Evolutionary conservation across 2,113 vertebrate genomes (phyloP).

Genomic region (Numida meleagris): DNA sequence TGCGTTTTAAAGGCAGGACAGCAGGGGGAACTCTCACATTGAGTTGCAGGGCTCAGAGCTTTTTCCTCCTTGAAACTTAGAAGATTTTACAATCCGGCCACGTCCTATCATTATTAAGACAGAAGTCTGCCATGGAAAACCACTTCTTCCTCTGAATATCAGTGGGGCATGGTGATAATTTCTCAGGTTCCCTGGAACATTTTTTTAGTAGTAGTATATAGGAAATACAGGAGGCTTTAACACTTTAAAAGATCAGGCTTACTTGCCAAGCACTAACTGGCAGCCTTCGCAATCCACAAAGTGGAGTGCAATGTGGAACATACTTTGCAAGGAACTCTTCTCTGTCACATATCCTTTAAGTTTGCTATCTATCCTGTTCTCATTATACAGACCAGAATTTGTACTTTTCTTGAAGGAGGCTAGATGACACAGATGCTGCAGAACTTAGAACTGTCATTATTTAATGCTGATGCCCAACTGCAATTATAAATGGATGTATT

Average conservation of each 20-base stretch:
- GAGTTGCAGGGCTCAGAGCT: background rate
- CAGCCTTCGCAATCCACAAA: background rate
- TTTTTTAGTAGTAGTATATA: background rate
- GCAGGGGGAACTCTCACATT: slow-evolving; percentile 78
- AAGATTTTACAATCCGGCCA: background rate
- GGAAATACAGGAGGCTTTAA: background rate
- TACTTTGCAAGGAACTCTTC: background rate
- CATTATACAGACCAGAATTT: background rate
- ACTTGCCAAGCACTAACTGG: background rate
- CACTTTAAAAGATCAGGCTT: background rate
- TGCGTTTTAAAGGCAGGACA: slow-evolving; percentile 33
- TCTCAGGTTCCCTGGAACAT: background rate
- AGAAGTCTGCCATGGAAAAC: background rate
- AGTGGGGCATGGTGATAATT: background rate
- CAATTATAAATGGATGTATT: background rate
- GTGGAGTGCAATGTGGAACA: background rate
- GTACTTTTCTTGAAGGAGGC: background rate
- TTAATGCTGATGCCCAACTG: background rate
- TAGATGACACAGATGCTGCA: background rate
- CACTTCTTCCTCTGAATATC: background rate
- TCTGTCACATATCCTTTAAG: background rate
- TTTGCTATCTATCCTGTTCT: background rate
- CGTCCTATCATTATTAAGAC: background rate
- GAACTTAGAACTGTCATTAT: background rate
- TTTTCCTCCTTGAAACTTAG: background rate